Base-by-base conservation (phyloP, 2,797 vertebrate genomes). In the Bradypus variegatus region DNA sequence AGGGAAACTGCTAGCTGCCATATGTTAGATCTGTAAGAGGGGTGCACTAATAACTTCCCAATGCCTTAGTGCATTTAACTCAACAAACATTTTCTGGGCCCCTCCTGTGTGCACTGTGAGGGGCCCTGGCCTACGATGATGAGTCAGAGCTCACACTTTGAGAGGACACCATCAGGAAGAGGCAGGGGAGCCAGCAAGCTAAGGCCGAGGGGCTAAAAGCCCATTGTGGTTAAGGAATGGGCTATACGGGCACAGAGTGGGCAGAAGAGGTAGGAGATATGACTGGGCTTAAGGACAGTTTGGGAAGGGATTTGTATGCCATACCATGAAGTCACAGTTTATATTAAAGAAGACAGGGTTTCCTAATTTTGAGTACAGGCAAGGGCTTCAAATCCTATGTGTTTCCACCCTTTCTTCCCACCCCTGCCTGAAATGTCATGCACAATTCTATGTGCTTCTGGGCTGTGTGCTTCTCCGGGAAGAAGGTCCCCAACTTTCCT, bases 391-490 rank as follows among this genome's bases (percentile, higher is more conserved):
- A 4, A 70, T 29, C 70, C 25, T 19, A 41, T 1, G 38, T 45
- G 11, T 45, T 70, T 69, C 76, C 80, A 8, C 8, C 2, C 50
- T 33, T 45, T 21, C 58, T 21, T 21, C 19, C 27, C 9, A 31
- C 0, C 23, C 16, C 18, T 1, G 0, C 15, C 58, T n/a, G 23
- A 48, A 41, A 55, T n/a, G 5, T 33, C 4, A n/a, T 1, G 58
- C 27, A 62, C 36, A 62, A 27, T 2, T 8, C 3, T 2, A 18
- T 33, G 73, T n/a, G 38, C 25, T 62, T 76, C 72, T 14, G 82
- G n/a, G 2, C 33, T 0, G 14, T 1, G 16, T 16, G 14, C 50
- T 76, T 41, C 77, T 77, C 78, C 6, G 0, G 38, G 81, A 33
- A 80, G 33, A 41, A 60, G 53, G 64, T 8, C 45, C 36, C 13